These are phyloP conservation scores for Idaea biselata DNA, from an alignment of 2,888 invertebrate genomes.

Conservation along the genomic window DNA sequence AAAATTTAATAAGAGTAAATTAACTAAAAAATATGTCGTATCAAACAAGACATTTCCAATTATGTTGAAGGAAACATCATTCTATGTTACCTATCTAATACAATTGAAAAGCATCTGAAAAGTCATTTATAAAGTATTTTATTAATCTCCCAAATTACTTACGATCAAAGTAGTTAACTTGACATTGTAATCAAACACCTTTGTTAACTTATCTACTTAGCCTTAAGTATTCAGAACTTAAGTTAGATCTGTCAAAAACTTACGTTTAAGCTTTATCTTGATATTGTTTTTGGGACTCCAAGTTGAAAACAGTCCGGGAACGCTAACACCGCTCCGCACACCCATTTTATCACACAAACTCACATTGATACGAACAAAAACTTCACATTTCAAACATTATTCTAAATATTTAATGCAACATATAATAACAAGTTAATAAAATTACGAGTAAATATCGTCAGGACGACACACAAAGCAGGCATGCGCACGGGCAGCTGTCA, in stretches of 20 bases:
- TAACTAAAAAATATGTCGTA: too few relatives aligned
- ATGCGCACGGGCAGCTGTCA: conserved; percentile 74
- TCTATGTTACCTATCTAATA: not conserved
- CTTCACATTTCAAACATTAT: conserved; percentile 29
- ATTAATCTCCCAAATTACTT: not conserved
- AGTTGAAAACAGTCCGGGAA: conserved; percentile 71
- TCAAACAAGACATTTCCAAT: too few relatives aligned
- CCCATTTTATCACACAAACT: conserved; percentile 74
- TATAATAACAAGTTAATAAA: conserved; percentile 22
- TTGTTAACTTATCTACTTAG: not conserved
- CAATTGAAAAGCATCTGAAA: not conserved
- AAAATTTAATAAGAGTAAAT: too few relatives aligned
- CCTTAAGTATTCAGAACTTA: not conserved
- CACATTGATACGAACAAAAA: conserved; percentile 44
- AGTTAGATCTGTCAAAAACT: conserved; percentile 32
- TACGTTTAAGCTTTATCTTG: conserved; percentile 79
- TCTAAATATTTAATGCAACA: conserved; percentile 25
- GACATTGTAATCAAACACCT: not conserved
- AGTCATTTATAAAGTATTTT: not conserved
- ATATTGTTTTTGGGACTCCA: conserved; percentile 76
- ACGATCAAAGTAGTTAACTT: not conserved
- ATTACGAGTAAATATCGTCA: conserved; percentile 26
- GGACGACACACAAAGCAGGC: conserved; percentile 52
- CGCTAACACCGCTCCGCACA: conserved; percentile 69
- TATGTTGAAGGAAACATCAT: not conserved